Evolutionary conservation across 92 coral and sea anemone genomes (phyloP), one percentile per base, ranked within the genome.

Genomic region (Parazoanthus atlanticus): DNA sequence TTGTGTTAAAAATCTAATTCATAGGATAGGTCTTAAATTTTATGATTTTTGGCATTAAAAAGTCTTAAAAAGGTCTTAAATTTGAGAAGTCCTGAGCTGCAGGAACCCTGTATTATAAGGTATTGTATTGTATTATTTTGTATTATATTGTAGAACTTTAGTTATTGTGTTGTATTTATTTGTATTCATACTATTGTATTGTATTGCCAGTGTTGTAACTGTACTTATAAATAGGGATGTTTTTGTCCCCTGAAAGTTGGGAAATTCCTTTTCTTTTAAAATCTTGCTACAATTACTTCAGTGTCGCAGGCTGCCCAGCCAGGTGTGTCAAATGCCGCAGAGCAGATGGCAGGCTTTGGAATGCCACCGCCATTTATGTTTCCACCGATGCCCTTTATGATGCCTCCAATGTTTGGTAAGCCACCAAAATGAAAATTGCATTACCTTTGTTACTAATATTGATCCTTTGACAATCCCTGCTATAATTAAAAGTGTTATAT

Each of bases 331-430:
- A 83, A 46, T 84, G 64, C 66, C 4, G n/a, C 47, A 15, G 78
- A 79, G 25, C 86, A 47, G 84, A 78, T 72, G 16, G 29, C 79
- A 6, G 86, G 85, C 47, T 90, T 93, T 84, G 92, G 93, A 36
- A 88, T 91, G 88, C 92, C 98, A 5, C 98, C 98, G 9, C 98
- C 99, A 79, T 96, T 96, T 40, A 90, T 95, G 98, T 90, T 91
- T 58, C 98, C 98, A 26, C 99, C 99, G 21, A 49, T 90, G 64
- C 96, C 98, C 4, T 88, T 93, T 21, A 95, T 96, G 98, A 92
- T 95, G 94, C 96, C 99, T 23, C 97, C 97, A 16, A 91, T 96
- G 99, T 91, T 96, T 89, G 98, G 99, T 96, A 86, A 92, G 98
- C 58, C 40, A 23, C 30, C 28, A 38, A 21, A 56, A 56, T 56